A percentile compares a stretch with the other conserved stretches of the same genome.
These are phyloP conservation scores for Oenanthe melanoleuca DNA, from an alignment of 2,113 vertebrate genomes.

Conservation along the genomic window DNA sequence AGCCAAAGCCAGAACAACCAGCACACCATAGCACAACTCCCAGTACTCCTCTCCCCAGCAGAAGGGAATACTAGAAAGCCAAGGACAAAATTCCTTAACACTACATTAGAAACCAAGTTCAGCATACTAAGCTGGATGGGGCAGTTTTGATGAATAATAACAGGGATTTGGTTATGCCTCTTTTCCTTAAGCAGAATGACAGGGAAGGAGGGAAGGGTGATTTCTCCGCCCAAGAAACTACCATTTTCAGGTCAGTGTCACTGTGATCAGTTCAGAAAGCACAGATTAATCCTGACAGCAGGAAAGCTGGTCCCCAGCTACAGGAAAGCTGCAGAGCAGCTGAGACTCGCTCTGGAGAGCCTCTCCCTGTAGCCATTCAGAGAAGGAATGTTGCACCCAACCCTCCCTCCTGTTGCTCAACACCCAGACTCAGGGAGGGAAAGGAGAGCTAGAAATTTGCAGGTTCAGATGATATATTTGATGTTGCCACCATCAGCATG, in stretches of 20 bases:
- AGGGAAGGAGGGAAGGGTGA: not conserved
- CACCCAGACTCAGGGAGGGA: not conserved
- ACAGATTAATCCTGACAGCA: not conserved
- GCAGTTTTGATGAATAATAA: not conserved
- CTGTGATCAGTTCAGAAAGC: not conserved
- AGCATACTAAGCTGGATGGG: not conserved
- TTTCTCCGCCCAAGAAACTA: not conserved
- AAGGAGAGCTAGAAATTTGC: not conserved
- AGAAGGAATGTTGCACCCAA: accelerated
- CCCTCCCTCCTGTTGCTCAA: not conserved
- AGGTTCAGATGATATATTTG: not conserved
- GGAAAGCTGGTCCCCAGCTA: not conserved
- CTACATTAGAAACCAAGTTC: not conserved
- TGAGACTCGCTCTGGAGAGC: not conserved
- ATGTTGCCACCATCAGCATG: not conserved
- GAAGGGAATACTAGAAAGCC: not conserved
- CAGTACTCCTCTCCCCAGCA: not conserved
- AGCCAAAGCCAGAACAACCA: not conserved
- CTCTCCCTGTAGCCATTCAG: not conserved
- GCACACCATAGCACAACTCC: not conserved
- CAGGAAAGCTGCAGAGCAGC: not conserved
- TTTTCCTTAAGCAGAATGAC: not conserved
- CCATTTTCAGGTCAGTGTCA: not conserved
- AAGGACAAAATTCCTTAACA: not conserved
- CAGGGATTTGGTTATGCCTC: not conserved